A percentile compares a stretch with the other conserved stretches of the same genome.
Conservation (phyloP, 1,140 invertebrate genomes). For the Drosophila ananassae region DNA sequence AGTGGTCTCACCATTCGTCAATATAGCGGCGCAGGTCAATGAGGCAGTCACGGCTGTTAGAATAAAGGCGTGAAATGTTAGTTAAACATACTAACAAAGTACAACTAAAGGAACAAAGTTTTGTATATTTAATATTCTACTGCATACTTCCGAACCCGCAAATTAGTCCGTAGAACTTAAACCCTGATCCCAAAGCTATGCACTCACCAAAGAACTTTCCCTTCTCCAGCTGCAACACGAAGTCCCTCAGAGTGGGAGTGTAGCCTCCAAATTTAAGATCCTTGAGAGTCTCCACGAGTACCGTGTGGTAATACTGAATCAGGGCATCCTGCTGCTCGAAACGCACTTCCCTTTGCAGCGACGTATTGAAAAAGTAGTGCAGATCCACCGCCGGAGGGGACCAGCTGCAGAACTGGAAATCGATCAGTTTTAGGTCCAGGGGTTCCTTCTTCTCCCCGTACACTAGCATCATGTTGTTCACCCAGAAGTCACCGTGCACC, state of each 20-base stretch:
- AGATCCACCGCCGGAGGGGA: conserved; percentile 74
- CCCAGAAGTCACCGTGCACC: conserved; percentile 88
- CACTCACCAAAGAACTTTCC: conserved; percentile 70
- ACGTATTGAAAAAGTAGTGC: conserved; percentile 74
- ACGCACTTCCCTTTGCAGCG: conserved; percentile 44
- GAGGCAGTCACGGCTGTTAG: conserved; percentile 57
- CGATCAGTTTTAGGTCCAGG: conserved; percentile 84
- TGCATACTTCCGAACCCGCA: no score
- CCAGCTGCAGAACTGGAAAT: conserved; percentile 79
- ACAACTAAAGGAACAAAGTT: no score
- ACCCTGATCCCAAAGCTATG: neutral
- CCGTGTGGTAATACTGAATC: conserved; percentile 70
- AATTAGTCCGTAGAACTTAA: neutral
- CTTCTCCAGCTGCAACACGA: conserved; percentile 65
- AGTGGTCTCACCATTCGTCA: conserved; percentile 63
- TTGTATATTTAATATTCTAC: no score
- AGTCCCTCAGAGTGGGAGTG: conserved; percentile 66
- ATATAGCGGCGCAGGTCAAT: conserved; percentile 51
- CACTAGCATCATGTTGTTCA: conserved; percentile 87
- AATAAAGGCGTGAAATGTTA: neutral
- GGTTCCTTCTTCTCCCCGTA: conserved; percentile 84
- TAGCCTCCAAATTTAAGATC: conserved; percentile 60
- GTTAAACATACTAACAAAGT: no score
- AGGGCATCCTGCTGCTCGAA: conserved; percentile 50
- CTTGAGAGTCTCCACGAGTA: conserved; percentile 59